phyloP scores from a whole-genome alignment of 2,113 vertebrate species.

The Platysternon megacephalum region DNA sequence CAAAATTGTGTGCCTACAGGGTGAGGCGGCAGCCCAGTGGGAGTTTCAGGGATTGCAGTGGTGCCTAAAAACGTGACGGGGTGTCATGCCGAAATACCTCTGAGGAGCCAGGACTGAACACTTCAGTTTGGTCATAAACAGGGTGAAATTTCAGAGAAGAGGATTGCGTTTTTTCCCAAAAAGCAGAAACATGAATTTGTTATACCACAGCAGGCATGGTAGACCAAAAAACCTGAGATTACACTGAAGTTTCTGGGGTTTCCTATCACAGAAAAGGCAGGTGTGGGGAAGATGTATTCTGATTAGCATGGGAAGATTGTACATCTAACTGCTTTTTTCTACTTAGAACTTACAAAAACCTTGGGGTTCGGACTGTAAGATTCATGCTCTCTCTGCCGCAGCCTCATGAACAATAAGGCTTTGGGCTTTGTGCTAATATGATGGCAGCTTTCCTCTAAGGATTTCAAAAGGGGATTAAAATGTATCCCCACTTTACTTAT shows the following conservation, averaged over 20 bases:
- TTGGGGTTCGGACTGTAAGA: not conserved
- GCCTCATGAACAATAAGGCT: not conserved
- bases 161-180: not conserved
- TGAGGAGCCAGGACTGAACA: not conserved
- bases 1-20: not conserved
- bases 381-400: not conserved
- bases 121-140: not conserved
- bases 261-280: not conserved
- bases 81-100: not conserved
- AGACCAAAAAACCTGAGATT: not conserved
- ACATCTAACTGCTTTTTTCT: not conserved
- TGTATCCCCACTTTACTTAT: not conserved
- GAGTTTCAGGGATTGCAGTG: not conserved
- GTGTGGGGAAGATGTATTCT: not conserved
- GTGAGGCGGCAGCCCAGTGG: not conserved
- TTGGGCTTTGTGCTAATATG: not conserved
- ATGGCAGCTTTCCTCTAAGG: not conserved
- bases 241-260: not conserved
- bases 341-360: not conserved
- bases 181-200: not conserved
- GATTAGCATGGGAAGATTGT: not conserved
- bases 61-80: too few species aligned
- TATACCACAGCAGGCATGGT: not conserved
- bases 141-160: not conserved
- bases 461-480: not conserved